Base-by-base conservation (phyloP, 1,140 invertebrate genomes). In the Plodia interpunctella region DNA sequence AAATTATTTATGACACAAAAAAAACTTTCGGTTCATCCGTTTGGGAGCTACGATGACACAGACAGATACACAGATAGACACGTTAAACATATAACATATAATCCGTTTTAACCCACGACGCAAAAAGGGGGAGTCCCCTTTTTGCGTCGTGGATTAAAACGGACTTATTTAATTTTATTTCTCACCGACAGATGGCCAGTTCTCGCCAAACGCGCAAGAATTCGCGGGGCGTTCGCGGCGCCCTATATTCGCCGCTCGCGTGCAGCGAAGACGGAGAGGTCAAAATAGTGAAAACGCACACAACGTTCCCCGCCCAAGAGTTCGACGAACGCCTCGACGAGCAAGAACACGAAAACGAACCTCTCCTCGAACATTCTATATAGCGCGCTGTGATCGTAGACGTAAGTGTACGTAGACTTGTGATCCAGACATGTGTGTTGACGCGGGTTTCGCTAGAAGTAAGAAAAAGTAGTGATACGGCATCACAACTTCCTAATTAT, bases 341-440 rank as follows among this genome's bases (percentile, higher is more conserved):
- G 28, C 64, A 57, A 49, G 83, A 71, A 35, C 64, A 57, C 51
- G 83, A 85, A 65, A 57, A 78, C 15, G 72, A 85, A 38, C 70
- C 81, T 17, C 73, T 88, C n/a, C 72, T 88, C 15, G 77, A 85
- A 77, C 77, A 86, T 72, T 78, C 81, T 76, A 80, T 79, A 70
- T 86, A 88, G 74, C 77, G 74, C 62, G 71, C 76, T 80, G 75
- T 80, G 79, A 83, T 82, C 63, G 28, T 82, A 80, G 80, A 70
- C 63, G 75, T 86, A 83, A 86, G 80, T 82, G 49, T 53, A 60
- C 55, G 35, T 52, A 54, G 35, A 44, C 13, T 44, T 44, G 38
- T n/a, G 13, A 5, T n/a, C 21, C n/a, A 8, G 20, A 51, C 18
- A 5, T n/a, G 51, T 53, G 51, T 18, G 18, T 13, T 10, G 38